Evolutionary conservation across 2,113 vertebrate species (phyloP), one percentile per base, ranked within the genome.

Genomic region (Gulo gulo): DNA sequence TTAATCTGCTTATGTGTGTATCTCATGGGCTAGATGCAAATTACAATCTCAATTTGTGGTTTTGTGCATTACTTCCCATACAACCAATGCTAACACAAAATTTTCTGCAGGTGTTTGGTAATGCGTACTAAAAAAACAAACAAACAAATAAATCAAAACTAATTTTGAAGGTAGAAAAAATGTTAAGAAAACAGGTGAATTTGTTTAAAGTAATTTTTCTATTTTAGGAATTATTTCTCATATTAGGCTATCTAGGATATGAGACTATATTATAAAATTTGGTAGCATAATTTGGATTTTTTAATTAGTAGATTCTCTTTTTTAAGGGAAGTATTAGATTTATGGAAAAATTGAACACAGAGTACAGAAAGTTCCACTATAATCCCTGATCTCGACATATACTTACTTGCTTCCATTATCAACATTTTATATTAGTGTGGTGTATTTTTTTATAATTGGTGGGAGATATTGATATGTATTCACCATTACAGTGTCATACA

Each of bases 241-340:
- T 78, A 39, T 24, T 61, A 16, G 0, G 0, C 1, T 65, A 1
- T 59, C 26, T 59, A 34, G 3, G 12, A 3, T 76, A 2, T 52
- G 24, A 34, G 15, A 7, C 6, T 65, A 39, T 50, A 61, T 73
- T 87, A 59, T 23, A 24, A 85, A 78, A 52, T 74, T 95, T 83
- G 34, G 34, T 12, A 45, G 0, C 6, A 26, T n/a, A 61, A 18
- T 73, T 67, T 84, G 31, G 26, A 61, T 7, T 31, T 71, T 91
- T 79, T 59, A 78, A 29, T 79, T 42, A 42, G 39, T 26, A 14
- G 12, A 39, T 4, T 59, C 65, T 84, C 67, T 65, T 71, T 67
- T 67, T 76, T 47, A 29, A 78, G 3, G 86, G 18, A 13, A 42
- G 2, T 36, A 81, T 81, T 86, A 47, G 3, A 10, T 91, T 84